Evolutionary conservation across 1,140 invertebrate species (phyloP).

Genomic region (Cephus cinctus): DNA sequence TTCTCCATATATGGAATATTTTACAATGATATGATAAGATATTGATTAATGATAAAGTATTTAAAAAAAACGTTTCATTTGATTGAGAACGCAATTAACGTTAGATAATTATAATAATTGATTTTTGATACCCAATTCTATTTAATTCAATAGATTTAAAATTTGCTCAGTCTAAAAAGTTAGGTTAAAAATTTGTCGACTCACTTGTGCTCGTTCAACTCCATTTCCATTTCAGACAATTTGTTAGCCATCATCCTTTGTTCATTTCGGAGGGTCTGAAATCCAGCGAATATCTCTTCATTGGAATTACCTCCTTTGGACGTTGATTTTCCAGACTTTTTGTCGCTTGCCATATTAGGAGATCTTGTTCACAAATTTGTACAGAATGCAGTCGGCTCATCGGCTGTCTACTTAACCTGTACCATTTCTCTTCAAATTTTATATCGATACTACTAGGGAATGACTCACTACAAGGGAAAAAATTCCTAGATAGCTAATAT

Average conservation of each 20-base stretch:
- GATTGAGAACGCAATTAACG: too few relatives aligned
- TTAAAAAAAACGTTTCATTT: too few relatives aligned
- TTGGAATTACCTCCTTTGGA: slow-evolving; percentile 52
- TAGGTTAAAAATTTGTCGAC: slow-evolving; percentile 36
- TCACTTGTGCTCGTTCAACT: slow-evolving; percentile 95
- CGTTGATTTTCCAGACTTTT: slow-evolving; percentile 46
- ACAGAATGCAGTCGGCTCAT: too few relatives aligned
- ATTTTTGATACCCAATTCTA: not conserved
- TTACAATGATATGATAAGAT: too few relatives aligned
- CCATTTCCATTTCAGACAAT: slow-evolving; percentile 88
- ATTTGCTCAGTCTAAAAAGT: slow-evolving; percentile 8
- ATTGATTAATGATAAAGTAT: too few relatives aligned
- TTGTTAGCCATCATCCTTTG: slow-evolving; percentile 83
- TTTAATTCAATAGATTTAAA: slow-evolving; percentile 2
- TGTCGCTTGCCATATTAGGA: slow-evolving; percentile 31
- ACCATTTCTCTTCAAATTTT: too few relatives aligned
- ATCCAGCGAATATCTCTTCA: slow-evolving; percentile 83
- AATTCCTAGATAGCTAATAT: too few relatives aligned
- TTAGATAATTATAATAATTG: too few relatives aligned
- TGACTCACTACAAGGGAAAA: too few relatives aligned
- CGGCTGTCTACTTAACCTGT: too few relatives aligned
- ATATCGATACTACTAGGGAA: too few relatives aligned
- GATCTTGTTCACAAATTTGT: slow-evolving; percentile 5
- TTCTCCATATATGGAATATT: too few relatives aligned
- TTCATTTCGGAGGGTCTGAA: slow-evolving; percentile 83